These are phyloP conservation scores for Papilio helenus DNA, from an alignment of 1,140 invertebrate genomes.

Conservation along the genomic window DNA sequence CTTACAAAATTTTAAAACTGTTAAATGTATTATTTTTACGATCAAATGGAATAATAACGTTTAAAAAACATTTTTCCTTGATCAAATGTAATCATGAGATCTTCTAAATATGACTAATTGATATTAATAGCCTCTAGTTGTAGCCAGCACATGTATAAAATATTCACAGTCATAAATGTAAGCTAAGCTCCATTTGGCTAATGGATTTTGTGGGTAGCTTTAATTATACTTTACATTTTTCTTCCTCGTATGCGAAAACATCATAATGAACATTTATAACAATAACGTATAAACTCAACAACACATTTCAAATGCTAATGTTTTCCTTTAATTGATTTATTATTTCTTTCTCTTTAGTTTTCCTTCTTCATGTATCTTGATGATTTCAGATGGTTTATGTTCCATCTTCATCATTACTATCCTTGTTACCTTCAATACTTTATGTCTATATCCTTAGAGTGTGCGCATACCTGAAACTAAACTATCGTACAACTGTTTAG, in stretches of 20 bases:
- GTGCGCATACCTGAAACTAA: no score
- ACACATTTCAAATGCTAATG: background rate
- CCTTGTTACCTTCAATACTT: no score
- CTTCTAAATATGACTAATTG: background rate
- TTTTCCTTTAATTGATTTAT: background rate
- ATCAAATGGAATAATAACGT: background rate
- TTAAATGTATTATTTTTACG: background rate
- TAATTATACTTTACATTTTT: conserved; percentile 1
- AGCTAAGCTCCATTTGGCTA: background rate
- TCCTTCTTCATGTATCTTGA: no score
- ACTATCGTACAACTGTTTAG: no score
- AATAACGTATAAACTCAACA: background rate
- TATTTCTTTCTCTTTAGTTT: background rate
- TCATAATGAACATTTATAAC: conserved; percentile 4
- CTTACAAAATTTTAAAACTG: background rate
- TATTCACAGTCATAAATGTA: conserved; percentile 4
- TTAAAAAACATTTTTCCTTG: background rate
- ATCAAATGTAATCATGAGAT: background rate
- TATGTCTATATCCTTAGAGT: no score
- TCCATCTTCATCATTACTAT: no score
- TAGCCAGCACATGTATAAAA: background rate
- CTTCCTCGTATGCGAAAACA: background rate
- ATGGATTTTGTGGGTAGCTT: background rate
- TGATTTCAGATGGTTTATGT: no score
- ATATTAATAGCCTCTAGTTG: background rate